Conservation (phyloP, 2,797 vertebrate species). For the Diplodus sargus region DNA sequence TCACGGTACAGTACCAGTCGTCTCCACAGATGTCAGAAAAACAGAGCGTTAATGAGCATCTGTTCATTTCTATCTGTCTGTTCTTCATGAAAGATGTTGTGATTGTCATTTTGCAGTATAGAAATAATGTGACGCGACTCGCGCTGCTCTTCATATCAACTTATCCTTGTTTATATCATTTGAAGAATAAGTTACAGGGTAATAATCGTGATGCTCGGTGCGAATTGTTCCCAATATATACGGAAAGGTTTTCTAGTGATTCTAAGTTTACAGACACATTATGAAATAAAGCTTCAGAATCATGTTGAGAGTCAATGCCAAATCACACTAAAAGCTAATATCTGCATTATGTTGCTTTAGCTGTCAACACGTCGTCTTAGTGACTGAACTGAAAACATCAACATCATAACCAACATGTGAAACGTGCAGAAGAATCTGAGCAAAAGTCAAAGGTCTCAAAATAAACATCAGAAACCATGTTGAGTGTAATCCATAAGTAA, state of each 20-base stretch:
- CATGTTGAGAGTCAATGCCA: too few relatives aligned
- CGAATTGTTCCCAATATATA: background rate
- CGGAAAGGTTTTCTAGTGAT: background rate
- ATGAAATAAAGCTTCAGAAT: background rate
- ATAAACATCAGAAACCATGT: too few relatives aligned
- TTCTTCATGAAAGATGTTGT: background rate
- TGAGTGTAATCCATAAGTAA: too few relatives aligned
- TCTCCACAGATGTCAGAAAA: conserved; percentile 19
- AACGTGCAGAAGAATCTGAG: background rate
- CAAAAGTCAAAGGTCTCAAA: too few relatives aligned
- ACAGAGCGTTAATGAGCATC: conserved; percentile 15
- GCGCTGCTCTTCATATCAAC: background rate
- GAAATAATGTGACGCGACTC: background rate
- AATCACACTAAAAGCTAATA: too few relatives aligned
- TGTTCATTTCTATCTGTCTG: background rate
- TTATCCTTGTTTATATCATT: background rate
- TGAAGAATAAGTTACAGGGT: background rate
- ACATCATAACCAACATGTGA: too few relatives aligned
- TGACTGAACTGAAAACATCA: too few relatives aligned
- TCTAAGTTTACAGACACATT: background rate
- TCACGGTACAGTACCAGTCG: background rate
- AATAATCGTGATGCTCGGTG: background rate
- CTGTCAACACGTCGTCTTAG: too few relatives aligned
- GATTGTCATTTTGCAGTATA: background rate
- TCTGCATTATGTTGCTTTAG: too few relatives aligned